These are phyloP conservation scores for Coreoperca whiteheadi DNA, from an alignment of 2,113 vertebrate species.

Conservation along the genomic window DNA sequence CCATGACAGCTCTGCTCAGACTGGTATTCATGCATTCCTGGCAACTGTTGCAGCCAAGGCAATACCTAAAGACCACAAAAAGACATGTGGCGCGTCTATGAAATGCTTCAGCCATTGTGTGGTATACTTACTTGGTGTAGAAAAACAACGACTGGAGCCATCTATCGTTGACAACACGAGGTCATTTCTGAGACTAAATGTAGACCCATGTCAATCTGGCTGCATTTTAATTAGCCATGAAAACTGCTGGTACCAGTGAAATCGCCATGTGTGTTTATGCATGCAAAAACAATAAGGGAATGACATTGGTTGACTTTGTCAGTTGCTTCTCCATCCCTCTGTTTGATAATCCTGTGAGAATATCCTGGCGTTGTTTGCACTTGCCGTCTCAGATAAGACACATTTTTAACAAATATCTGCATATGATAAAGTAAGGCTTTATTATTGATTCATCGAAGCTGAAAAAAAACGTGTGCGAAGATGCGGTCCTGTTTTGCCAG, in stretches of 20 bases:
- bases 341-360: slow-evolving; percentile 27
- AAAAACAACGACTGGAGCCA: slow-evolving; percentile 31
- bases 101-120: slow-evolving; percentile 52
- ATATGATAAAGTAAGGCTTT: slow-evolving; percentile 29
- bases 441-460: slow-evolving; percentile 23
- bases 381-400: slow-evolving; percentile 39
- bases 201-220: slow-evolving; percentile 61
- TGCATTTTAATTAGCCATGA: slow-evolving; percentile 72
- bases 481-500: slow-evolving; percentile 2
- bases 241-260: slow-evolving; percentile 75
- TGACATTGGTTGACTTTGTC: slow-evolving; percentile 79
- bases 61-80: slow-evolving; percentile 62
- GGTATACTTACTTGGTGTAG: not conserved
- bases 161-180: slow-evolving; percentile 71
- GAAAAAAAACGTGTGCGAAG: not conserved
- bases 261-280: slow-evolving; percentile 63
- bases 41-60: slow-evolving; percentile 54
- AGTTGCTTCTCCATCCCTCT: slow-evolving; percentile 45
- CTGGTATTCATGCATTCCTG: slow-evolving; percentile 70
- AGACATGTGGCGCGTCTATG: slow-evolving; percentile 40
- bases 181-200: slow-evolving; percentile 70
- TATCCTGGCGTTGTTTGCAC: slow-evolving; percentile 37
- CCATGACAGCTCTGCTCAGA: slow-evolving; percentile 56
- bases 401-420: slow-evolving; percentile 58
- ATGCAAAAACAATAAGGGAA: slow-evolving; percentile 65